A percentile compares a stretch with the other conserved stretches of the same genome.
phyloP scores from a whole-genome alignment of 2,888 invertebrate genomes.

The Lydus trimaculatus region DNA sequence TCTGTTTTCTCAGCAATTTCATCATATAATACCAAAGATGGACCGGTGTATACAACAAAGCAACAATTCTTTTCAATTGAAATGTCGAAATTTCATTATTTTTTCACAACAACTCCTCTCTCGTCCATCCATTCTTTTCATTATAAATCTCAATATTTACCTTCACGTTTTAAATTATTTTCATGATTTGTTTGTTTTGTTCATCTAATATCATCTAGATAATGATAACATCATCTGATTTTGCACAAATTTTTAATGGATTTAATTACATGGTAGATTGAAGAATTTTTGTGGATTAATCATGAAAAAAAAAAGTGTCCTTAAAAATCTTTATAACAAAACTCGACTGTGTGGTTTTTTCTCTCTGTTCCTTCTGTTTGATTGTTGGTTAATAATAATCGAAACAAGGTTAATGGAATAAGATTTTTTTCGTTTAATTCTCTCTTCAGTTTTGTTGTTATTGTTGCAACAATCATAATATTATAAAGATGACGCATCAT shows the following conservation, averaged over 20 bases:
- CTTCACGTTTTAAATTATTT: constrained; percentile 1
- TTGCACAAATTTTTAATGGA: neutral
- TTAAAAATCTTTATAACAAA: neutral
- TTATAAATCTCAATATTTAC: neutral
- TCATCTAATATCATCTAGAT: neutral
- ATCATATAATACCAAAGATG: constrained; percentile 4
- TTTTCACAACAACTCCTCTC: neutral
- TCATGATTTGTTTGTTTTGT: neutral
- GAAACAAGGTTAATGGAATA: constrained; percentile 4
- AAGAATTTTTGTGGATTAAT: neutral
- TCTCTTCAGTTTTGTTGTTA: neutral
- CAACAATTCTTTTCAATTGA: neutral
- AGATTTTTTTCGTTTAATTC: neutral
- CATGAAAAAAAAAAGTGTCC: neutral
- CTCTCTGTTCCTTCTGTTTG: neutral
- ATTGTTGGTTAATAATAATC: constrained; percentile 4
- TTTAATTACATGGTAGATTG: constrained; percentile 2
- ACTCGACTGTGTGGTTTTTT: neutral
- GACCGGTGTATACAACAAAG: neutral
- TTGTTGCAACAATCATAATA: neutral
- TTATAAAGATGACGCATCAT: neutral
- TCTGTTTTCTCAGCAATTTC: neutral
- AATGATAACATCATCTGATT: neutral
- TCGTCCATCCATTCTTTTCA: neutral
- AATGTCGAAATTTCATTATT: neutral